Percentiles rank a stretch among this genome's conserved stretches.
Evolutionary conservation across 2,888 invertebrate genomes (phyloP).

Genomic region (Apocheima hispidaria): DNA sequence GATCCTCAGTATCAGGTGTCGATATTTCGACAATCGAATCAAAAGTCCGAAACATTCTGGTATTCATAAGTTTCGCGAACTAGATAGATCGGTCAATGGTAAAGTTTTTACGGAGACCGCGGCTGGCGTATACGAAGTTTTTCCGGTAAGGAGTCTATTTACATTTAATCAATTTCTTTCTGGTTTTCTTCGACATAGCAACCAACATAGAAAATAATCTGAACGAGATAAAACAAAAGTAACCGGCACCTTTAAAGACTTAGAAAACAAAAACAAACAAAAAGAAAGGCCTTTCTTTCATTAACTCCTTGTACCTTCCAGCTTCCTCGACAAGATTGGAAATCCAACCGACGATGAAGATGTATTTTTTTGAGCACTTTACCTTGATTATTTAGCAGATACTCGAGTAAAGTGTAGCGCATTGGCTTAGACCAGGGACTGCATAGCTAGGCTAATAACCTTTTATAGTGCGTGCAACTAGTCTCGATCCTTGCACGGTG

Average conservation of each 20-base stretch:
- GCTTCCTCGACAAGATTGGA: too few species aligned
- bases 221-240: not conserved
- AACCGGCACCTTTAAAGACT: not conserved
- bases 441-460: constrained; percentile 55
- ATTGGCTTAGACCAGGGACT: constrained; percentile 36
- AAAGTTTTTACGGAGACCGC: constrained; percentile 8
- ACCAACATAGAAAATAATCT: not conserved
- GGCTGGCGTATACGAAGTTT: not conserved
- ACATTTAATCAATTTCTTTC: too few species aligned
- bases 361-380: too few species aligned
- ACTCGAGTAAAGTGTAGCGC: constrained; percentile 24
- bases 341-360: too few species aligned
- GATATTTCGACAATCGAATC: constrained; percentile 46
- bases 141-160: not conserved
- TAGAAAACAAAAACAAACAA: too few species aligned
- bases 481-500: constrained; percentile 66
- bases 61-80: constrained; percentile 41
- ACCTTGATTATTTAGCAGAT: constrained; percentile 19
- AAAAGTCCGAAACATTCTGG: constrained; percentile 33
- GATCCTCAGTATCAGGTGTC: constrained; percentile 53
- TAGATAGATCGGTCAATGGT: constrained; percentile 41
- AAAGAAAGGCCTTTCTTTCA: too few species aligned
- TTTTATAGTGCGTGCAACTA: constrained; percentile 58
- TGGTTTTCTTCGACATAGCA: not conserved
- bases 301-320: too few species aligned